These are phyloP conservation scores for Mormyrops boulengeri DNA, from an alignment of 2,797 vertebrate species.

Conservation along the genomic window DNA sequence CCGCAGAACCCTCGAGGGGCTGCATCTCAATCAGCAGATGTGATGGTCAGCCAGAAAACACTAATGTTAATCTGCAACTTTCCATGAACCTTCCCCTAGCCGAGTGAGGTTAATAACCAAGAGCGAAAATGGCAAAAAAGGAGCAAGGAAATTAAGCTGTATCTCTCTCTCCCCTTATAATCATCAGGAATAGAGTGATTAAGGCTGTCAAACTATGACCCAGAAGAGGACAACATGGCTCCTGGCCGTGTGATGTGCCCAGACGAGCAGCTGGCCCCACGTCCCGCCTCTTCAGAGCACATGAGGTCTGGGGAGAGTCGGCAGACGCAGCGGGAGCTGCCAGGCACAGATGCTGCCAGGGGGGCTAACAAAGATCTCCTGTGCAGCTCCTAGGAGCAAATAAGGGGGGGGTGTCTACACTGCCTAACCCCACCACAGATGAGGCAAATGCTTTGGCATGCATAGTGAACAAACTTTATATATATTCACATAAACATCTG, in stretches of 20 bases:
- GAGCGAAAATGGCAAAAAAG: neutral
- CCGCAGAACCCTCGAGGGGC: neutral
- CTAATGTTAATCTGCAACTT: neutral
- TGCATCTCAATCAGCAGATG: neutral
- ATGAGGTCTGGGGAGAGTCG: conserved; percentile 4
- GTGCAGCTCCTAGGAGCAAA: neutral
- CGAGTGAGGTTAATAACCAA: neutral
- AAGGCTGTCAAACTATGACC: neutral
- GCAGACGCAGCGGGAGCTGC: conserved; percentile 33
- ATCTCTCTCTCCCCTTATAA: neutral
- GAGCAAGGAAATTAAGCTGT: neutral
- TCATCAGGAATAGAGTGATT: neutral
- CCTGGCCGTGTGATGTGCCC: neutral
- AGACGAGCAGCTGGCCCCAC: neutral
- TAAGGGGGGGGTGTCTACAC: neutral
- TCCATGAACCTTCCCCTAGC: neutral
- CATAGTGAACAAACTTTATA: neutral
- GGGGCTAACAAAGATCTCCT: conserved; percentile 3
- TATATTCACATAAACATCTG: conserved; percentile 8
- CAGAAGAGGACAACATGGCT: neutral
- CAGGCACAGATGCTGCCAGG: conserved; percentile 38
- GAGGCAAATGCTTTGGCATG: neutral
- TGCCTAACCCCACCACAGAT: neutral
- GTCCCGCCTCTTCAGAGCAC: neutral
- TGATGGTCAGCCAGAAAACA: neutral